Evolutionary conservation across 2,888 invertebrate species (phyloP), one percentile per base, ranked within the genome.

Genomic region (Mechanitis messenoides): DNA sequence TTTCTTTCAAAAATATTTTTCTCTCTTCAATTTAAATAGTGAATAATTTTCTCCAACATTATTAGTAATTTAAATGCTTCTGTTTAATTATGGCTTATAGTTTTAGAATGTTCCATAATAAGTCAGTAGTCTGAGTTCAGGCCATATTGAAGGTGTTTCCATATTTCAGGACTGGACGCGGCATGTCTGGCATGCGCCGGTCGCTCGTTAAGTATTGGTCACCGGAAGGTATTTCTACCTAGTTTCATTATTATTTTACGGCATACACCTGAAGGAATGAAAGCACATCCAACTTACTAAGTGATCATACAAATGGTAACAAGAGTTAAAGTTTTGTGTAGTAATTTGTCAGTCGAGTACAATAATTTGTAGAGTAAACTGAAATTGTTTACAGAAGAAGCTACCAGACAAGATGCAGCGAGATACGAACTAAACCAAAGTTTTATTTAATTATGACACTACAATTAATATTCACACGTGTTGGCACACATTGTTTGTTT

Each of bases 181-280:
- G 84, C 79, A 85, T 83, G 79, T 68, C 64, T 63, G 81, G 83
- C 77, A 80, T 73, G 83, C 81, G 73, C 77, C 72, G 74, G 66
- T 68, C 72, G 67, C 72, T 70, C 75, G 69, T 72, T 74, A 73
- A 75, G 77, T 84, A 82, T 79, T 80, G 81, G 83, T 78, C 80
- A 79, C 71, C 72, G 74, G 64, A 69, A 71, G 76, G 76, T 79
- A 83, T 82, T 79, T 72, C 74, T 73, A 76, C 78, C 77, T 73
- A 72, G 75, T 77, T 83, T 82, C 82, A 83, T 84, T 80, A 84
- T 84, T 80, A 83, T 83, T 83, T 79, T 75, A 84, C 65, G 60
- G 67, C 65, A 58, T 53, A 64, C 55, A 63, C 64, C 60, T 66
- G 59, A 59, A 61, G 53, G 65, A 66, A 66, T 66, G 65, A 61